phyloP scores from a whole-genome alignment of 1,140 invertebrate genomes.

The Penaeus vannamei region DNA sequence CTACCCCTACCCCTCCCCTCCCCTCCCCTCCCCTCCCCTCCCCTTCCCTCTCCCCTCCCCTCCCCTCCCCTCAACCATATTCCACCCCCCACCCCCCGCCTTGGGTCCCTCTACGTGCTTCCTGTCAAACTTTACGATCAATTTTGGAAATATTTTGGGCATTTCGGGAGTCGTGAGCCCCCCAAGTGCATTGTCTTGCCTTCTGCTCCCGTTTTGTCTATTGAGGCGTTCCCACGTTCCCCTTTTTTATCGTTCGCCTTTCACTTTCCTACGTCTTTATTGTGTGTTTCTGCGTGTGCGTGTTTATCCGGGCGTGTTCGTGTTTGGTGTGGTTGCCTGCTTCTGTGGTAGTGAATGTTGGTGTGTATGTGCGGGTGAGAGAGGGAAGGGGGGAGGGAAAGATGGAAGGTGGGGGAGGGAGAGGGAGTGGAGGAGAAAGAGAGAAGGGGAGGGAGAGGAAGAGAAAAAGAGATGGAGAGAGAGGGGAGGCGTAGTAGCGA shows the following conservation, averaged over 20 bases:
- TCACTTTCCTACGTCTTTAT: not conserved
- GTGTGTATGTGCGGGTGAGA: not conserved
- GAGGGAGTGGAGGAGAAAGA: too few relatives aligned
- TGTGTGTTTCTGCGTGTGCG: not conserved
- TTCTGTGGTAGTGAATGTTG: not conserved
- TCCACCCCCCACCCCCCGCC: not conserved
- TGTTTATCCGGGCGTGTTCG: not conserved
- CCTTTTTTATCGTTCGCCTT: conserved; percentile 1
- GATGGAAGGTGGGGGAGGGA: too few relatives aligned
- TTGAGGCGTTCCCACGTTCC: not conserved
- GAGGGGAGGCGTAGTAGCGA: too few relatives aligned
- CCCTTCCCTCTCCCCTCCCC: not conserved
- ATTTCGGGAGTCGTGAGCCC: not conserved
- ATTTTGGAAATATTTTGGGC: conserved; percentile 1
- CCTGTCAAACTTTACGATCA: not conserved
- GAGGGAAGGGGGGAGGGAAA: too few relatives aligned
- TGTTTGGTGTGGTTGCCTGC: not conserved
- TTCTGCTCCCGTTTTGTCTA: not conserved
- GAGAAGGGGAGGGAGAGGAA: too few relatives aligned
- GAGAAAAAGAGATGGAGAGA: too few relatives aligned
- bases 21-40: not conserved
- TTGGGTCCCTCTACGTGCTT: not conserved
- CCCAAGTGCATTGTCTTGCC: not conserved
- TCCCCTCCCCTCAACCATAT: not conserved
- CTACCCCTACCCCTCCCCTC: not conserved